Evolutionary conservation across 2,113 vertebrate genomes (phyloP).

Genomic region (Calonectris borealis): DNA sequence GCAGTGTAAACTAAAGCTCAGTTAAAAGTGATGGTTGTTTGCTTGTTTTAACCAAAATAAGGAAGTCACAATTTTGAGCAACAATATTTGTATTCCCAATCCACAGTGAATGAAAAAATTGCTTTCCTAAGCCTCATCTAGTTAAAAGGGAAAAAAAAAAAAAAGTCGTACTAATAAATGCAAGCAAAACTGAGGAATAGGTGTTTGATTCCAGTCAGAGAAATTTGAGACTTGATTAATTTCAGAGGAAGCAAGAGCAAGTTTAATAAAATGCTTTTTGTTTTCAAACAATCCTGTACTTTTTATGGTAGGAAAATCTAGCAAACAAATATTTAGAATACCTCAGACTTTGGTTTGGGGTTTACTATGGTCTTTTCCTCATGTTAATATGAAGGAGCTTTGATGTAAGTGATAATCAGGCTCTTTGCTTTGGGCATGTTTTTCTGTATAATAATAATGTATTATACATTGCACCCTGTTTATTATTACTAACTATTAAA

Average conservation of each 20-base stretch:
- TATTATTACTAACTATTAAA: not conserved
- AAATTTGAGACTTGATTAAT: not conserved
- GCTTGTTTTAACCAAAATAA: not conserved
- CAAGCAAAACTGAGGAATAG: not conserved
- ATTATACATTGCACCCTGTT: not conserved
- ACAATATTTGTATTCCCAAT: not conserved
- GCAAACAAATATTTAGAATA: not conserved
- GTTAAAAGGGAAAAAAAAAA: not conserved
- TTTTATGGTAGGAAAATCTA: not conserved
- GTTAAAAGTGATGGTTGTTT: not conserved
- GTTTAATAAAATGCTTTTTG: not conserved
- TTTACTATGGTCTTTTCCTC: not conserved
- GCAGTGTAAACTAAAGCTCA: not conserved
- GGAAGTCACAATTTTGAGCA: not conserved
- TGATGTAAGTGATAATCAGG: not conserved
- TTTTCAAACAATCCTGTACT: not conserved
- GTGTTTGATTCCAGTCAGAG: not conserved
- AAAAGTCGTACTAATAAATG: not conserved
- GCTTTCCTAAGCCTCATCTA: not conserved
- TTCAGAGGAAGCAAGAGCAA: not conserved
- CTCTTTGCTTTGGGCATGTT: not conserved
- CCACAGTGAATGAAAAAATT: not conserved
- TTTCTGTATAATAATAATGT: not conserved
- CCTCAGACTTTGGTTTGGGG: not conserved
- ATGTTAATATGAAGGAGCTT: not conserved